Conservation (phyloP, 2,797 vertebrate genomes). For the Catamblyrhynchus diadema region DNA sequence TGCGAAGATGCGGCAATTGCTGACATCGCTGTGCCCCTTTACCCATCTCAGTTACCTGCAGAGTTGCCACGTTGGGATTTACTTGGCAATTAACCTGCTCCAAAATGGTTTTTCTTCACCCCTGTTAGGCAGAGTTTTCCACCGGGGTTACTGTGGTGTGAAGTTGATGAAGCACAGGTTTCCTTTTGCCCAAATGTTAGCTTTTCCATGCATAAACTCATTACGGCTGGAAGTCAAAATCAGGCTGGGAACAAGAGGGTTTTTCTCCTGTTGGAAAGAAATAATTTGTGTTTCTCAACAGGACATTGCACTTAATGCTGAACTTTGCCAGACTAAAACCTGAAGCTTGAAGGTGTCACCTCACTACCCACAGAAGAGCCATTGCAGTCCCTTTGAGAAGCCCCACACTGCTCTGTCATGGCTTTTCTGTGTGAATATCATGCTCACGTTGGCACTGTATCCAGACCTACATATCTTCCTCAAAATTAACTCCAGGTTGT, state of each 20-base stretch:
- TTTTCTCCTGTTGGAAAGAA: not conserved
- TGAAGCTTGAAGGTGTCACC: not conserved
- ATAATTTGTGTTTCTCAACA: not conserved
- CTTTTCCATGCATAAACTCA: constrained; percentile 46
- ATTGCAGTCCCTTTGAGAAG: not conserved
- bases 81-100: constrained; percentile 40
- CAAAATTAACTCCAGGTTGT: not conserved
- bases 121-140: not conserved
- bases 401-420: not conserved
- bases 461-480: not conserved
- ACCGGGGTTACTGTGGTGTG: not conserved
- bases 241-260: not conserved
- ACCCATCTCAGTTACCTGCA: not conserved
- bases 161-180: constrained; percentile 39
- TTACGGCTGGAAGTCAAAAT: constrained; percentile 17
- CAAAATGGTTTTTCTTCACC: constrained; percentile 4
- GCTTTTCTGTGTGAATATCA: not conserved
- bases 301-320: not conserved
- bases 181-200: constrained; percentile 33
- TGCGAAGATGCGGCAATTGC: not conserved
- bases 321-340: not conserved
- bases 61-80: not conserved
- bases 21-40: not conserved
- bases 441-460: accelerated
- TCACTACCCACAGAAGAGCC: not conserved